Conservation (phyloP, 2,888 invertebrate species). For the Aproaerema taeniolella region DNA sequence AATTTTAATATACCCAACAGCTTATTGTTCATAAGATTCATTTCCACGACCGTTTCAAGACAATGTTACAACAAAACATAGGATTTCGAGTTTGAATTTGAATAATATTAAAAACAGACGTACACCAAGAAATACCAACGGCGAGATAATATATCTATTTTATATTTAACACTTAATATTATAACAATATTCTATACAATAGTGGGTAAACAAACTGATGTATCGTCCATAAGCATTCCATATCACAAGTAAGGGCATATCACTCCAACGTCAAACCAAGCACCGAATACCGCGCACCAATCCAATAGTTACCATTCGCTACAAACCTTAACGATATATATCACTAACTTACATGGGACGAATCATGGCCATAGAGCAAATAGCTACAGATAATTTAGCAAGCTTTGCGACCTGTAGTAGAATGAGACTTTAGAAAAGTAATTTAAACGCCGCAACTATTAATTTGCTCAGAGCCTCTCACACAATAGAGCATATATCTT, state of each 20-base stretch:
- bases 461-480: too few species aligned
- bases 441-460: too few species aligned
- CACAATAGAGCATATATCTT: too few species aligned
- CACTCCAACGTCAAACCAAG: conserved; percentile 38
- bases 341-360: conserved; percentile 29
- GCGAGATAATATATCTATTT: conserved; percentile 54
- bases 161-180: conserved; percentile 65
- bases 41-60: conserved; percentile 19
- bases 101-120: conserved; percentile 73
- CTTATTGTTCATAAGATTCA: conserved; percentile 27
- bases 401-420: conserved; percentile 2
- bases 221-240: conserved; percentile 34
- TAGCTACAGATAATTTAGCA: not conserved
- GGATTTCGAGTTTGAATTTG: conserved; percentile 43
- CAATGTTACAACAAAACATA: conserved; percentile 30
- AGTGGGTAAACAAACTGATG: conserved; percentile 43
- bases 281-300: conserved; percentile 21
- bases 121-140: conserved; percentile 46
- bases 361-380: conserved; percentile 15
- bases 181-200: conserved; percentile 57
- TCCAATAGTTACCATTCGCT: conserved; percentile 1
- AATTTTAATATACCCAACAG: conserved; percentile 35
- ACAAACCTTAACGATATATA: conserved; percentile 6
- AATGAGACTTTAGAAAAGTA: too few species aligned
- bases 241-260: conserved; percentile 65